Percentiles rank a stretch among this genome's conserved stretches.
These are phyloP conservation scores for Bombus confusus DNA, from an alignment of 1,140 invertebrate species.

Conservation along the genomic window DNA sequence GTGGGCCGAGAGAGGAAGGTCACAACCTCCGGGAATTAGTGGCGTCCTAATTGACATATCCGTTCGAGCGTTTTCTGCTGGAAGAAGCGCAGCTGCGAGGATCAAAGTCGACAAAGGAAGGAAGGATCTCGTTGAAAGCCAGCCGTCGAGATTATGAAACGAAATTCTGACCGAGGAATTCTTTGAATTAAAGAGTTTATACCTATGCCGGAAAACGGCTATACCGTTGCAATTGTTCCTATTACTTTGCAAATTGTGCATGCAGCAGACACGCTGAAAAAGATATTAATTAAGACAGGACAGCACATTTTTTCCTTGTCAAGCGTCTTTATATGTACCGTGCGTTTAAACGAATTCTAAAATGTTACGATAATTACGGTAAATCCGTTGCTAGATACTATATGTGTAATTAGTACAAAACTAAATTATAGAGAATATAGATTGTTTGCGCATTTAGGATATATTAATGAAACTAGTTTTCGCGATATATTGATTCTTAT, in stretches of 20 bases:
- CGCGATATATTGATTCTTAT: background rate
- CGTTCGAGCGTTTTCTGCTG: constrained; percentile 53
- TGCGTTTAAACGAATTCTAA: too few species aligned
- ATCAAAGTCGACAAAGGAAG: constrained; percentile 31
- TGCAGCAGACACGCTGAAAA: background rate
- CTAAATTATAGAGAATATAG: background rate
- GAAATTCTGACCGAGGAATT: background rate
- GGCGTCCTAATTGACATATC: constrained; percentile 72
- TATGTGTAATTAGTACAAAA: background rate
- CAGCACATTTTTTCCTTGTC: background rate
- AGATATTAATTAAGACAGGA: background rate
- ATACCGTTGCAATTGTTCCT: background rate
- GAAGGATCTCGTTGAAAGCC: constrained; percentile 21
- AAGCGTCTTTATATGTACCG: too few species aligned
- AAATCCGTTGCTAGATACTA: background rate
- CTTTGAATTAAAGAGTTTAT: background rate
- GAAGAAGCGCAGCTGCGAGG: constrained; percentile 23
- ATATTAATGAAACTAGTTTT: background rate
- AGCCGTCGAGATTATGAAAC: background rate
- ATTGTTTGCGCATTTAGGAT: background rate
- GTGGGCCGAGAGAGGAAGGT: constrained; percentile 69
- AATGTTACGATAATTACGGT: too few species aligned
- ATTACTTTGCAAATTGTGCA: background rate
- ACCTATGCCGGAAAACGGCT: background rate
- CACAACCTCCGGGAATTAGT: constrained; percentile 66